A percentile compares a stretch with the other conserved stretches of the same genome.
phyloP scores from a whole-genome alignment of 2,888 invertebrate species.

The Adelphocoris suturalis region DNA sequence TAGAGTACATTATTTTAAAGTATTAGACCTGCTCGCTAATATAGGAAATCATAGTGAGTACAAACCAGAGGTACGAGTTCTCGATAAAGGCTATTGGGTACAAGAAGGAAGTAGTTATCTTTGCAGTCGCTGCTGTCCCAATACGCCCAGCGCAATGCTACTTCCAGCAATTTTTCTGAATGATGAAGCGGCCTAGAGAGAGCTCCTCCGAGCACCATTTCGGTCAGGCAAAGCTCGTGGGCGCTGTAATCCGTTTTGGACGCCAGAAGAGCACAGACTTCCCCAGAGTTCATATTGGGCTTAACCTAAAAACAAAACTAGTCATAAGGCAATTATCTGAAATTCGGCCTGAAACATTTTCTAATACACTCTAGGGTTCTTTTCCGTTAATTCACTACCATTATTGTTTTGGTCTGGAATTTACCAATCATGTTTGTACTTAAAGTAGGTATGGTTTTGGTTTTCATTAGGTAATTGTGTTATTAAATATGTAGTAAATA shows the following conservation, averaged over 20 bases:
- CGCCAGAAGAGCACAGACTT: constrained; percentile 86
- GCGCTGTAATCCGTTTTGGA: constrained; percentile 82
- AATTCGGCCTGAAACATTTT: no score
- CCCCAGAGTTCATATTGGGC: constrained; percentile 87
- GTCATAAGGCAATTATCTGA: neutral
- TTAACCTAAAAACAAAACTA: constrained; percentile 82
- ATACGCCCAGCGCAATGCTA: constrained; percentile 90
- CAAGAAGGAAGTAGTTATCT: constrained; percentile 88
- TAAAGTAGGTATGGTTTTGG: no score
- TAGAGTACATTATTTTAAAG: no score
- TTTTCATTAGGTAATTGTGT: no score
- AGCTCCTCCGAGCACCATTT: constrained; percentile 87
- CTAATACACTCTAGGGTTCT: no score
- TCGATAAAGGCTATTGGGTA: constrained; percentile 78
- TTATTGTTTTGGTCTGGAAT: no score
- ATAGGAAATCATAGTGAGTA: neutral
- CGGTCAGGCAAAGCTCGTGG: constrained; percentile 88
- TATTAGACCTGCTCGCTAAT: no score
- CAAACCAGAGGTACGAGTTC: constrained; percentile 79
- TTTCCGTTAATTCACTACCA: no score
- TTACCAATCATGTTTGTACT: no score
- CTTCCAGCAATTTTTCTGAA: constrained; percentile 82
- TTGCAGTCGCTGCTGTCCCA: constrained; percentile 93
- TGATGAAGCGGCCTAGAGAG: constrained; percentile 89
- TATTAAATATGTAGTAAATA: no score